Evolutionary conservation across 1,140 invertebrate species (phyloP).

Genomic region (Apis dorsata): DNA sequence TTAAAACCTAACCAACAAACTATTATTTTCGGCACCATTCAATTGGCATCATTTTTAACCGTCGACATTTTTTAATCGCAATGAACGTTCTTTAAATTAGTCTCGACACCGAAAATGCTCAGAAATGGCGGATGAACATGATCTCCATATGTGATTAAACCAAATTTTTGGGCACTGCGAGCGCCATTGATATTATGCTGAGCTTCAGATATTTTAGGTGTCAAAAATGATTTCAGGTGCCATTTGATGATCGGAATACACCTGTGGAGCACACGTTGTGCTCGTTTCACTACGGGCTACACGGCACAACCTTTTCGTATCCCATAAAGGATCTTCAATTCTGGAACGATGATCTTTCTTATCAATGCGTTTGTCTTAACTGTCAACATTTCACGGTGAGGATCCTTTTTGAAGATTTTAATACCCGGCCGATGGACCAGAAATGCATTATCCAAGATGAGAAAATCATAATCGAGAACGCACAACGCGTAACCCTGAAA

Average conservation of each 20-base stretch:
- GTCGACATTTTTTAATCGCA: constrained; percentile 5
- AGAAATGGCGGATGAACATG: constrained; percentile 10
- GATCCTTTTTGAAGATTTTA: constrained; percentile 89
- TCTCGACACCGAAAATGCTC: not conserved
- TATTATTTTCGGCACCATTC: constrained; percentile 47
- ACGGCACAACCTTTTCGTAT: constrained; percentile 89
- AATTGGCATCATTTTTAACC: constrained; percentile 42
- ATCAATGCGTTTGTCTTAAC: constrained; percentile 90
- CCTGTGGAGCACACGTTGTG: constrained; percentile 47
- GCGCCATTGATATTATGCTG: not conserved
- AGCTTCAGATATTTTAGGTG: not conserved
- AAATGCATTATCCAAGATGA: constrained; percentile 94
- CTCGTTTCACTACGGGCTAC: constrained; percentile 77
- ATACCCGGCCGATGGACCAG: constrained; percentile 93
- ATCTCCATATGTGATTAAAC: not conserved
- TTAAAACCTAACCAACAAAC: not conserved
- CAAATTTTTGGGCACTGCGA: not conserved
- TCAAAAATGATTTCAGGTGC: constrained; percentile 16
- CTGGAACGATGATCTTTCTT: constrained; percentile 89
- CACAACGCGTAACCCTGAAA: constrained; percentile 91
- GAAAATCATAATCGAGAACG: constrained; percentile 93
- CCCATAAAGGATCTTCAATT: constrained; percentile 91
- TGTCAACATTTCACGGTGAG: constrained; percentile 86
- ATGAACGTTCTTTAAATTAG: constrained; percentile 6
- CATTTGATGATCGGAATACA: constrained; percentile 4